Conservation (phyloP, 2,113 vertebrate genomes). For the Lota lota region DNA sequence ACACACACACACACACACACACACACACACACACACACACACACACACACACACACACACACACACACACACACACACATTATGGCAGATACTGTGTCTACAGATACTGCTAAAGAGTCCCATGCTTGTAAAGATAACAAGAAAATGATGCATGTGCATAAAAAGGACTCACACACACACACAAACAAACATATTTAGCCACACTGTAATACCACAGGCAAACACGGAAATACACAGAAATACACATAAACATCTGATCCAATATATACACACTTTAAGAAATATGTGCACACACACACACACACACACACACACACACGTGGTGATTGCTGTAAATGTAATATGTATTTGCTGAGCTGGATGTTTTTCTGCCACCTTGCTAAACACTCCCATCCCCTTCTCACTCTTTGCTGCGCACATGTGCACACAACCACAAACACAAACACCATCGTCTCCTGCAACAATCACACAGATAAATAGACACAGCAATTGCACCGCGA, state of each 20-base stretch:
- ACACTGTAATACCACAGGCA: neutral
- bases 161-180: neutral
- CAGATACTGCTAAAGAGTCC: neutral
- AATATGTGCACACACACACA: neutral
- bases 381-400: too few relatives aligned
- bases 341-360: slow-evolving; percentile 60
- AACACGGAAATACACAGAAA: neutral
- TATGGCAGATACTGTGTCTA: neutral
- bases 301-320: neutral
- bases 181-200: too few relatives aligned
- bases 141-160: neutral
- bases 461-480: too few relatives aligned
- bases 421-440: too few relatives aligned
- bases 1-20: slow-evolving; percentile 9
- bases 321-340: slow-evolving; percentile 19
- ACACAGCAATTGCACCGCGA: too few relatives aligned
- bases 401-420: too few relatives aligned
- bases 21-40: neutral
- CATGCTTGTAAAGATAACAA: neutral
- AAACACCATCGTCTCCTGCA: too few relatives aligned
- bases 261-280: too few relatives aligned
- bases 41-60: neutral
- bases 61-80: neutral
- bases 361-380: slow-evolving; percentile 38
- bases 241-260: neutral